Base-by-base conservation (phyloP, 2,113 vertebrate genomes). In the Brachyhypopomus occidentalis region DNA sequence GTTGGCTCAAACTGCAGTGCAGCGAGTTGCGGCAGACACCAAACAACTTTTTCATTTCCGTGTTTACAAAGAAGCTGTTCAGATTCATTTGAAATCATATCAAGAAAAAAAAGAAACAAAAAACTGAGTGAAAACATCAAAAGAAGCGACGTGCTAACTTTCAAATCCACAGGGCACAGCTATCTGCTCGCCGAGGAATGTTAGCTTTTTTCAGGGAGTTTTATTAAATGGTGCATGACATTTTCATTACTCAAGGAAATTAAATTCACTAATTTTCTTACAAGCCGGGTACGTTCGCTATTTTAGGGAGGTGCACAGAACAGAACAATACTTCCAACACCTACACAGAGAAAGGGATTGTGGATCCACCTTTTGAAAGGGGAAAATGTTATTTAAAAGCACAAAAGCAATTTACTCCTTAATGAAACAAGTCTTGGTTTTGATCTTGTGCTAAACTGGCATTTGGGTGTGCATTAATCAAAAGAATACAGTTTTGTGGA, bases 141-240 rank as follows among this genome's bases (percentile, higher is more conserved):
- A 94, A 88, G 88, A 87, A 77, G 83, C 88, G 88, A 19, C 89
- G 89, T 91, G 89, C 89, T 89, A 94, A 94, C 91, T 93, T 93
- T 90, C 88, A 90, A 92, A 92, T 92, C 92, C 92, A 88, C 79
- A 45, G 89, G 89, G 93, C 84, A 84, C 17, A 77, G 88, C 87
- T 92, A 92, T 93, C 92, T 92, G 89, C 89, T 48, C 76, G 55
- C 76, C 75, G 86, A 80, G 89, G 88, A 90, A 91, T 86, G 34
- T 87, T 84, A 88, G 91, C 90, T 93, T 93, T 93, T 94, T 94
- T 92, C 91, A 91, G 88, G 76, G 89, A 94, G 87, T 94, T 94
- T 94, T 94, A 94, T 93, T 94, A 94, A 94, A 94, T 93, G 92
- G 92, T 93, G 94, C 93, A 93, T 94, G 94, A 94, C 94, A 94